phyloP scores from a whole-genome alignment of 2,888 invertebrate species.

The Pseudococcus jackbeardsleyi region DNA sequence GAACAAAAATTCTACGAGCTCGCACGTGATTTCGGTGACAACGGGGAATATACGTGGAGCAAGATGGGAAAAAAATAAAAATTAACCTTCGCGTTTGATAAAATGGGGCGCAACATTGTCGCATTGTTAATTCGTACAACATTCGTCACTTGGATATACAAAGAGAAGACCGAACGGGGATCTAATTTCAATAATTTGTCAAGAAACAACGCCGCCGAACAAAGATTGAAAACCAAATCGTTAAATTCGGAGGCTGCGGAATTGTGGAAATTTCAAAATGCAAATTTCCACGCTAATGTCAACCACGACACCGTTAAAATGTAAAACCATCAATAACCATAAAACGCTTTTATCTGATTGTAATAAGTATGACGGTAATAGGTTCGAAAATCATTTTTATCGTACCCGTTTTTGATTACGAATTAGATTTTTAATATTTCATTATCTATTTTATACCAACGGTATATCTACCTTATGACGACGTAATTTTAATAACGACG shows the following conservation, averaged over 20 bases:
- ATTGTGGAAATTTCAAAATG: not conserved
- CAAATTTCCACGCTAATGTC: not conserved
- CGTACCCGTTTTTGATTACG: not conserved
- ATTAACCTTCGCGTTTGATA: conserved; percentile 10
- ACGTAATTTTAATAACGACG: not conserved
- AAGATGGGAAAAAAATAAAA: not conserved
- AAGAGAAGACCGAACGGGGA: not conserved
- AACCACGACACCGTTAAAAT: not conserved
- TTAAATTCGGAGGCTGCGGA: not conserved
- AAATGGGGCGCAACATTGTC: not conserved
- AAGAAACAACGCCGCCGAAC: not conserved
- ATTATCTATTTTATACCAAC: not conserved
- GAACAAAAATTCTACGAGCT: not conserved
- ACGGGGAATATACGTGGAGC: not conserved
- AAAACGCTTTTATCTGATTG: not conserved
- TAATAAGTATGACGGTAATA: not conserved
- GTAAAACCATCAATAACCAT: not conserved
- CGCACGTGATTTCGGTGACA: not conserved
- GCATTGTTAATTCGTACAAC: conserved; percentile 6
- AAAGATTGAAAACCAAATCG: conserved; percentile 6
- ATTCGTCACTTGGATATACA: not conserved
- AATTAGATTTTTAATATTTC: not conserved
- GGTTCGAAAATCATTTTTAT: not conserved
- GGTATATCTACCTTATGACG: not conserved
- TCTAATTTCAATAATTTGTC: conserved; percentile 8